Percentiles rank a stretch among this genome's conserved stretches.
phyloP scores from a whole-genome alignment of 92 coral and sea anemone genomes.

The Parazoanthus atlanticus region DNA sequence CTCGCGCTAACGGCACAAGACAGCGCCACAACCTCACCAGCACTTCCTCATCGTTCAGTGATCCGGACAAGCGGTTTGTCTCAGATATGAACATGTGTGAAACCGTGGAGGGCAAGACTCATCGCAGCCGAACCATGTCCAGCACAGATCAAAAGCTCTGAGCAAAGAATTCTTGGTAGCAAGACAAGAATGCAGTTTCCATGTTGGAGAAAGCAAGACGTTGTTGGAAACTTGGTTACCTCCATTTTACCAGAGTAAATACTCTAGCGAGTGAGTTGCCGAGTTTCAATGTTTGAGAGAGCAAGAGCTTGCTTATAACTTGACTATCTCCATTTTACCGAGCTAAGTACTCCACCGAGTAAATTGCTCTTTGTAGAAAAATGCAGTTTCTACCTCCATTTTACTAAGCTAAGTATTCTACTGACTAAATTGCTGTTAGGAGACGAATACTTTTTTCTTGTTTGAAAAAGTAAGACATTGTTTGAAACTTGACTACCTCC shows the following conservation, averaged over 20 bases:
- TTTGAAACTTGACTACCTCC: too few relatives aligned
- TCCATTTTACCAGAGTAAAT: background rate
- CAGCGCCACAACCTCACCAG: background rate
- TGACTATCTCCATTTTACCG: background rate
- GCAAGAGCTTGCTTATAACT: background rate
- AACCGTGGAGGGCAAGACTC: background rate
- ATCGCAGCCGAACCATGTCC: conserved; percentile 4
- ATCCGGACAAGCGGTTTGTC: conserved; percentile 9
- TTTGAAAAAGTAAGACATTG: too few relatives aligned
- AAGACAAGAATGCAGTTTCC: background rate
- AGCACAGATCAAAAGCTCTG: conserved; percentile 8
- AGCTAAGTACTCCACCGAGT: background rate
- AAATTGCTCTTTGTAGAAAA: background rate
- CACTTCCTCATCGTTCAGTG: conserved; percentile 13
- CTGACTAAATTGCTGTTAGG: too few relatives aligned
- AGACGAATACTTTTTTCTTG: too few relatives aligned
- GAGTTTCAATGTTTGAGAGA: background rate
- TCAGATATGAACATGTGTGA: background rate
- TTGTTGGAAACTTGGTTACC: background rate
- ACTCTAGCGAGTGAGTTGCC: too few relatives aligned
- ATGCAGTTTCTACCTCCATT: background rate
- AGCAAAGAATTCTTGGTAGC: background rate
- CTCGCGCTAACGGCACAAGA: background rate
- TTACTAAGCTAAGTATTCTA: background rate
- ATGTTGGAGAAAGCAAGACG: background rate